Conservation (phyloP, 2,113 vertebrate species). For the Agapornis roseicollis region DNA sequence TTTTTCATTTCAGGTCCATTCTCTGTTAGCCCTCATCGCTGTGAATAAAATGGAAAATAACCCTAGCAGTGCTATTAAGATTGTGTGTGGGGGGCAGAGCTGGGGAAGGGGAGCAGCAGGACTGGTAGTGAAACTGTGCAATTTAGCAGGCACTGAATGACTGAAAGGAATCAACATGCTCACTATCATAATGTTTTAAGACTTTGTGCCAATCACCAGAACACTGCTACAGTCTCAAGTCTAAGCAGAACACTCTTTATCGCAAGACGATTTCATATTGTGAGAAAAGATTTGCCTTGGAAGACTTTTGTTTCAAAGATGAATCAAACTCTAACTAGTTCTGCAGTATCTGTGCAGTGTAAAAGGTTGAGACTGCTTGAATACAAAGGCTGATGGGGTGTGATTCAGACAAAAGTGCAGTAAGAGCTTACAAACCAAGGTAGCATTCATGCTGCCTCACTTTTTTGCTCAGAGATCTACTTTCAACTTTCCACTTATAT, state of each 20-base stretch:
- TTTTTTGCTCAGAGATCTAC: neutral
- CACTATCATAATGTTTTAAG: neutral
- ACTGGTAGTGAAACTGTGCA: neutral
- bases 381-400: neutral
- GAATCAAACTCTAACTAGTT: neutral
- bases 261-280: neutral
- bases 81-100: neutral
- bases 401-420: neutral
- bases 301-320: neutral
- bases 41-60: neutral
- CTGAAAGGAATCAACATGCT: neutral
- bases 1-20: neutral
- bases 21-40: neutral
- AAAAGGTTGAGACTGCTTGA: neutral
- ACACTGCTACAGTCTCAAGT: slow-evolving; percentile 1
- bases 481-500: neutral
- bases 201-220: neutral
- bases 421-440: neutral
- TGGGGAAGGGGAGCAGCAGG: neutral
- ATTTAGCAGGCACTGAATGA: neutral
- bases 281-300: neutral
- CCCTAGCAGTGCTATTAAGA: neutral
- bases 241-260: neutral
- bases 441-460: neutral
- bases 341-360: neutral